Conservation (phyloP, 2,888 invertebrate species). For the Stenurella melanura region DNA sequence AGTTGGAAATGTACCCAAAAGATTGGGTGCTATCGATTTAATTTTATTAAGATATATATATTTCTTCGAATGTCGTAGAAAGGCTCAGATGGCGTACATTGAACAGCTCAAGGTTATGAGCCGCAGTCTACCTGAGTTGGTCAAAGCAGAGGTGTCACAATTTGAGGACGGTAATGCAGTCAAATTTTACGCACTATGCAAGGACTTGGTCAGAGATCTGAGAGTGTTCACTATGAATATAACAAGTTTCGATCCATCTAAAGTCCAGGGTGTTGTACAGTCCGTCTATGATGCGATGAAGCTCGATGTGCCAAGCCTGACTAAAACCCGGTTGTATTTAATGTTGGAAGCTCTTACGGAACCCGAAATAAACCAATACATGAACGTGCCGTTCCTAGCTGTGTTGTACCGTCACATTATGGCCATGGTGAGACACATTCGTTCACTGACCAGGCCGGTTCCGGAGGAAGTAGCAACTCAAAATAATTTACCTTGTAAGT, state of each 20-base stretch:
- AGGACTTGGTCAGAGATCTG: not conserved
- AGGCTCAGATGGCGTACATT: not conserved
- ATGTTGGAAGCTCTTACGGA: constrained; percentile 19
- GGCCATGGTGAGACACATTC: not conserved
- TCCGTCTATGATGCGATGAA: not conserved
- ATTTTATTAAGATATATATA: not conserved
- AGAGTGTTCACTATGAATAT: not conserved
- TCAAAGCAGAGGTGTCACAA: not conserved
- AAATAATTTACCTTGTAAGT: constrained; percentile 5
- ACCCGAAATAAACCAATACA: not conserved
- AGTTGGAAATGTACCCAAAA: not conserved
- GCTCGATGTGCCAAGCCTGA: not conserved
- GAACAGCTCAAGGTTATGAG: not conserved
- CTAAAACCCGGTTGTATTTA: not conserved
- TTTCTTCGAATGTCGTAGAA: not conserved
- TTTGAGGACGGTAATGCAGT: not conserved
- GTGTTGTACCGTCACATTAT: not conserved
- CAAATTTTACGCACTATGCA: not conserved
- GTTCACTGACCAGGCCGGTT: no score
- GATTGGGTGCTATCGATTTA: not conserved
- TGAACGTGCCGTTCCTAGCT: not conserved
- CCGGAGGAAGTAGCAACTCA: not conserved
- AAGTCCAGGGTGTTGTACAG: not conserved
- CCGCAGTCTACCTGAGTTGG: not conserved
- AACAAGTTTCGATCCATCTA: not conserved